phyloP scores from a whole-genome alignment of 2,797 vertebrate species.

The Pipistrellus pygmaeus region DNA sequence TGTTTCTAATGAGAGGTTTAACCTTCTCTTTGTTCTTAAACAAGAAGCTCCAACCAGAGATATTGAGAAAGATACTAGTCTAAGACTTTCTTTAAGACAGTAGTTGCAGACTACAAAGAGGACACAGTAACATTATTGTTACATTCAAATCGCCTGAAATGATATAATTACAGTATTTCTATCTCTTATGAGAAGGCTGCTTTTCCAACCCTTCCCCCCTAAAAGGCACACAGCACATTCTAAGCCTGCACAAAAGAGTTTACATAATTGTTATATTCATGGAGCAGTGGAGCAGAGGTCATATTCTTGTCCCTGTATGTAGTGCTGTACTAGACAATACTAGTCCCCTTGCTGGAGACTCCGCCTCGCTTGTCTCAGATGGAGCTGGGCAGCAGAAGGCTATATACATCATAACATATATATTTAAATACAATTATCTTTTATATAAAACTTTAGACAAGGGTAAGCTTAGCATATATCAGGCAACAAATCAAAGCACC shows the following conservation, averaged over 20 bases:
- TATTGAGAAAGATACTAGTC: conserved; percentile 39
- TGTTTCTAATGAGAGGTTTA: conserved; percentile 81
- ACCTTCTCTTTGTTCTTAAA: conserved; percentile 79
- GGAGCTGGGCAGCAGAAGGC: background rate
- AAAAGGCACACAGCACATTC: conserved; percentile 63
- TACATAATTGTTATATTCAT: conserved; percentile 62
- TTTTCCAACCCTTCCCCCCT: conserved; percentile 28
- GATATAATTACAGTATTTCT: conserved; percentile 69
- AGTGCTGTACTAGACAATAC: conserved; percentile 23
- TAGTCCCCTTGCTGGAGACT: background rate
- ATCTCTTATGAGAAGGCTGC: conserved; percentile 53
- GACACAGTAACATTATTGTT: conserved; percentile 14
- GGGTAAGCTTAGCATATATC: background rate
- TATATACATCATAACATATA: background rate
- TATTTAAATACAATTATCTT: background rate
- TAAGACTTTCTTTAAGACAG: conserved; percentile 69
- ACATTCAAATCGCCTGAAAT: conserved; percentile 57
- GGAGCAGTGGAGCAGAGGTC: conserved; percentile 28
- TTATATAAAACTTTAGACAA: conserved; percentile 11
- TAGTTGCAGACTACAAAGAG: conserved; percentile 63
- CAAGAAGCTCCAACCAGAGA: conserved; percentile 57
- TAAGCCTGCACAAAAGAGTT: conserved; percentile 44
- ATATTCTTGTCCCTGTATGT: conserved; percentile 58
- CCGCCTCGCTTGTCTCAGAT: background rate
- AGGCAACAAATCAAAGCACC: background rate